phyloP scores from a whole-genome alignment of 2,888 invertebrate genomes.

The Monopis laevigella region DNA sequence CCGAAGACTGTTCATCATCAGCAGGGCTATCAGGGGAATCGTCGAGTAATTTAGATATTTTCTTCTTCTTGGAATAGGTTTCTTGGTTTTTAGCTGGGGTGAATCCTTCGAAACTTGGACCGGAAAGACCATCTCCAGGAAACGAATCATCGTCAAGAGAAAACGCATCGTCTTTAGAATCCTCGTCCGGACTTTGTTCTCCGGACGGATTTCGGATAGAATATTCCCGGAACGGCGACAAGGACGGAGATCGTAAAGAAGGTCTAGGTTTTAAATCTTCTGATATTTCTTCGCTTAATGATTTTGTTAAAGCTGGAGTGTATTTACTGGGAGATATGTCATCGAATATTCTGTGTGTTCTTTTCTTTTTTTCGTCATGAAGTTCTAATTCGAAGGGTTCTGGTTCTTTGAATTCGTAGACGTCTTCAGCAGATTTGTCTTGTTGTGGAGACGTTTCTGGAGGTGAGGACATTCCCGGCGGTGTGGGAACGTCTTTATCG shows the following conservation, averaged over 20 bases:
- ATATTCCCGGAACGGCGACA: constrained; percentile 56
- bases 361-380: constrained; percentile 65
- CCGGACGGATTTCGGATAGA: constrained; percentile 65
- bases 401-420: constrained; percentile 90
- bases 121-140: constrained; percentile 61
- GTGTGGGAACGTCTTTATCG: constrained; percentile 27
- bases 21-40: constrained; percentile 60
- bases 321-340: constrained; percentile 61
- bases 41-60: constrained; percentile 55
- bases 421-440: constrained; percentile 67
- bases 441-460: constrained; percentile 28
- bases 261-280: constrained; percentile 43
- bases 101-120: constrained; percentile 63
- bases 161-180: constrained; percentile 69
- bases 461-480: constrained; percentile 24
- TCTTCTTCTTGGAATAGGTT: constrained; percentile 61
- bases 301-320: constrained; percentile 50
- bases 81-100: constrained; percentile 66
- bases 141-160: constrained; percentile 70
- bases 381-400: constrained; percentile 88
- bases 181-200: constrained; percentile 70
- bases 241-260: constrained; percentile 45
- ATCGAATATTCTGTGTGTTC: constrained; percentile 59
- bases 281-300: constrained; percentile 66
- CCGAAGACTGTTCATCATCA: constrained; percentile 64